Evolutionary conservation across 2,113 vertebrate genomes (phyloP).

Genomic region (Tenebrosternarchus preto): DNA sequence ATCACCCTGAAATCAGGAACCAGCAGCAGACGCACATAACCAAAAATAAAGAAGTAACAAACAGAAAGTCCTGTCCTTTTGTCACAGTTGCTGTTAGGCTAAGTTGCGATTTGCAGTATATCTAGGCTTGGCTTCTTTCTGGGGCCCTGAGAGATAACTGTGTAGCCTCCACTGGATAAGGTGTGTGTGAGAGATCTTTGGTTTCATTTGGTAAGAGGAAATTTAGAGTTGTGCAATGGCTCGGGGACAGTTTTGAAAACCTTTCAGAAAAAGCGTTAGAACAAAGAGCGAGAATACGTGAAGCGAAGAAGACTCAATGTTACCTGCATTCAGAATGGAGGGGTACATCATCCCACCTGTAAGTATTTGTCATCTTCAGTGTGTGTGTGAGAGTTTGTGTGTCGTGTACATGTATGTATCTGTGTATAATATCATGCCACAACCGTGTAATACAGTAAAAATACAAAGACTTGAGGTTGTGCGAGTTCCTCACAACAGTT

Average conservation of each 20-base stretch:
- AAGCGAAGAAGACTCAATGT: conserved; percentile 74
- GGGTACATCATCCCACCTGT: conserved; percentile 79
- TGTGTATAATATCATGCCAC: not conserved
- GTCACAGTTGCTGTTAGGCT: conserved; percentile 36
- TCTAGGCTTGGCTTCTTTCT: conserved; percentile 24
- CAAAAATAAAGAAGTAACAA: conserved; percentile 59
- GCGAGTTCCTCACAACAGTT: not conserved
- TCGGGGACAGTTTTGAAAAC: conserved; percentile 78
- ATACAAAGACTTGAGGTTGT: not conserved
- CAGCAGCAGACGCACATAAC: conserved; percentile 46
- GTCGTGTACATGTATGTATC: not conserved
- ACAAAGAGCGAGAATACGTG: conserved; percentile 62
- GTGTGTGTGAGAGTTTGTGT: not conserved
- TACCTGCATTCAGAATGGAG: conserved; percentile 82
- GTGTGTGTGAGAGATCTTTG: conserved; percentile 52
- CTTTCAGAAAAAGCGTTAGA: conserved; percentile 70
- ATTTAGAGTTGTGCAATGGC: conserved; percentile 82
- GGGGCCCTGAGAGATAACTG: conserved; percentile 42
- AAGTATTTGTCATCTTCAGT: conserved; percentile 63
- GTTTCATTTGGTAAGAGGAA: conserved; percentile 77
- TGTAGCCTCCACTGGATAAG: conserved; percentile 40
- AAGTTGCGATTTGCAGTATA: conserved; percentile 25
- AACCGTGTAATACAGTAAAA: not conserved
- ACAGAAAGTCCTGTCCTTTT: conserved; percentile 49
- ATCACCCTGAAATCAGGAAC: conserved; percentile 59